Evolutionary conservation across 2,797 vertebrate genomes (phyloP), one percentile per base, ranked within the genome.

Genomic region (Xenentodon cancila): DNA sequence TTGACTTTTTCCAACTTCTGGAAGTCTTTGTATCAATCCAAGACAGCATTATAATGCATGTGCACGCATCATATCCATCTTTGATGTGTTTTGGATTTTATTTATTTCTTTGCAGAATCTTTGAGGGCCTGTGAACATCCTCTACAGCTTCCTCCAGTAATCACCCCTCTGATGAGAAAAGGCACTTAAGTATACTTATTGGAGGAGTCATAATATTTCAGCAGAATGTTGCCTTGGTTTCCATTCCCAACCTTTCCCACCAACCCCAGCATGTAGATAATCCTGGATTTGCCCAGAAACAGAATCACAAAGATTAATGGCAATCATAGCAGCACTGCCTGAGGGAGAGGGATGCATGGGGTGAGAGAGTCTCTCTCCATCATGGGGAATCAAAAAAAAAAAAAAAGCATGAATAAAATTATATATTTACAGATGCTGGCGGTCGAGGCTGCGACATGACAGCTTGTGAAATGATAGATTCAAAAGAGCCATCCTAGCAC

Each of bases 281-380:
- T 59, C 46, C n/a, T 11, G 30, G 37, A 49, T 79, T 63, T 67
- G 47, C 58, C 48, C 59, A 20, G 40, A 71, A 64, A 81, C 50
- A 65, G 72, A 84, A 80, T 84, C 54, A 61, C 53, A 25, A 50
- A 73, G 76, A 75, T 80, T 78, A 63, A 71, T 51, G 55, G 76
- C 67, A 73, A 77, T 82, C 77, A 77, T 49, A 52, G 40, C 32
- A 43, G 73, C 56, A 57, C 77, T 59, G 77, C 67, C 62, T 66
- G 53, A 47, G 50, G 60, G 27, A 21, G 34, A 15, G 16, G 34
- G 19, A 42, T 7, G 44, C 21, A 16, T 7, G n/a, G 22, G 16
- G n/a, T 21, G 25, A 51, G 53, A 30, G 21, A 42, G 19, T 25
- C 25, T 25, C 25, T 25, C 25, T 25, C 25, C 5, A 5, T 25